A percentile compares a stretch with the other conserved stretches of the same genome.
Evolutionary conservation across 1,140 invertebrate genomes (phyloP).

Genomic region (Sinonovacula constricta): DNA sequence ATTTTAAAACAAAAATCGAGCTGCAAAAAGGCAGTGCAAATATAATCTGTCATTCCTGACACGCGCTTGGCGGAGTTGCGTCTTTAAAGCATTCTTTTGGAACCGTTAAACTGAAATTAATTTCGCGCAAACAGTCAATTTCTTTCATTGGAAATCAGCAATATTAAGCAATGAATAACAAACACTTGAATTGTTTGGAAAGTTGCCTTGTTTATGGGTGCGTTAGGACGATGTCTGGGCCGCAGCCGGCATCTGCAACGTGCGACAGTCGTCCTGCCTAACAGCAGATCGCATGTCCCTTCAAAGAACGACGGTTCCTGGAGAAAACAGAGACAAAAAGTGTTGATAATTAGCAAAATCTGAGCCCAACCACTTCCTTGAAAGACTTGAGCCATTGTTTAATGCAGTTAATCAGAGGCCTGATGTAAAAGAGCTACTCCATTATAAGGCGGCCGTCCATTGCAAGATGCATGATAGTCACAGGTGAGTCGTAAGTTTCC

Average conservation of each 20-base stretch:
- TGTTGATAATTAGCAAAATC: constrained; percentile 14
- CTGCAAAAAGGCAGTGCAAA: constrained; percentile 25
- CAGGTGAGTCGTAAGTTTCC: background rate
- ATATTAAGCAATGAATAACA: constrained; percentile 53
- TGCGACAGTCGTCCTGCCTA: constrained; percentile 6
- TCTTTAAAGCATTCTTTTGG: constrained; percentile 24
- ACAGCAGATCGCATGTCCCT: background rate
- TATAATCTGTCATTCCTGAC: constrained; percentile 26
- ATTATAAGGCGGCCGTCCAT: too few species aligned
- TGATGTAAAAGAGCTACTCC: too few species aligned
- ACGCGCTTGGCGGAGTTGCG: constrained; percentile 20
- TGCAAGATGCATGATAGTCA: too few species aligned
- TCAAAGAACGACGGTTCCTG: background rate
- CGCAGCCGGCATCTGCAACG: constrained; percentile 19
- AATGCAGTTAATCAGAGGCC: background rate
- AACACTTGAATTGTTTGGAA: constrained; percentile 54
- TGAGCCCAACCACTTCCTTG: background rate
- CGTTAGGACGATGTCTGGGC: constrained; percentile 25
- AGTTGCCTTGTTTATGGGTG: constrained; percentile 45
- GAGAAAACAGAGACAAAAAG: constrained; percentile 22
- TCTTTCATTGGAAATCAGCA: constrained; percentile 53
- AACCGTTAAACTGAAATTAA: constrained; percentile 54
- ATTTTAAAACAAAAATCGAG: constrained; percentile 27
- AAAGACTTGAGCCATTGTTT: background rate
- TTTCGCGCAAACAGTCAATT: constrained; percentile 55